Conservation (phyloP, 2,888 invertebrate species). For the Capitulum mitella region DNA sequence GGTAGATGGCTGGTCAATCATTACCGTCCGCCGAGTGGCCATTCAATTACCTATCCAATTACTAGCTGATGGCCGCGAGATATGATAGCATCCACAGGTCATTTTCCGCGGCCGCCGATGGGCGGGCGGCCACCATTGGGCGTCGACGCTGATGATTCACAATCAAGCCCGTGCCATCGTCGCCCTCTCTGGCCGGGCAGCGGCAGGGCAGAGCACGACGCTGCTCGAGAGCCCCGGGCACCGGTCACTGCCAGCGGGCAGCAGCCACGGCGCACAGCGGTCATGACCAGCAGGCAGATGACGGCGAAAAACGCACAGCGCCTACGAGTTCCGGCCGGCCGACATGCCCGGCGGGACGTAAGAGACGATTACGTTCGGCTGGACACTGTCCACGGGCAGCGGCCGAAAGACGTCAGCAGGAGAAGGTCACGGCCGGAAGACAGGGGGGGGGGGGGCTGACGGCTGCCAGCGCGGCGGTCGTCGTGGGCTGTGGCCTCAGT, state of each 20-base stretch:
- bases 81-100: slow-evolving; percentile 16
- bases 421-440: no score
- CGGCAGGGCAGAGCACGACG: no score
- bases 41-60: slow-evolving; percentile 25
- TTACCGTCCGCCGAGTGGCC: slow-evolving; percentile 7
- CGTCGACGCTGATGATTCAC: neutral
- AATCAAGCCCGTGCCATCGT: neutral
- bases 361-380: no score
- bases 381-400: no score
- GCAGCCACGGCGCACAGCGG: neutral
- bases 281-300: neutral
- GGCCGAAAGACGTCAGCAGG: no score
- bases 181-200: neutral
- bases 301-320: no score
- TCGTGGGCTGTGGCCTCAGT: no score
- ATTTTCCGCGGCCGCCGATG: neutral
- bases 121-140: neutral
- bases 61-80: slow-evolving; percentile 2
- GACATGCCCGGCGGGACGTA: no score
- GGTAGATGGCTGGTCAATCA: slow-evolving; percentile 11
- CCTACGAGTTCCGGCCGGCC: no score
- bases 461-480: no score
- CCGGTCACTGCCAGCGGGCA: neutral
- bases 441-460: no score
- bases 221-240: no score